Evolutionary conservation across 2,888 invertebrate species (phyloP), one percentile per base, ranked within the genome.

Genomic region (Dione vanillae): DNA sequence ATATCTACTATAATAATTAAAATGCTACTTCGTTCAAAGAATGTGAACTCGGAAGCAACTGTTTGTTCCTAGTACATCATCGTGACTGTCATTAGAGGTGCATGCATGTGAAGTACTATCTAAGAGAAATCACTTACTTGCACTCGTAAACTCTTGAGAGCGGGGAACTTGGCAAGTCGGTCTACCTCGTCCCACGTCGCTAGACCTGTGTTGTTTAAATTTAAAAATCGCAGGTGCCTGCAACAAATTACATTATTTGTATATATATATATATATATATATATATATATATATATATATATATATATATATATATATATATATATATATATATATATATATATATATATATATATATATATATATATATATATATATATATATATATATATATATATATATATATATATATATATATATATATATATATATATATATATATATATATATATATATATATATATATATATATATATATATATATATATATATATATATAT

Each of bases 171-270:
- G 67, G 96, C 95, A 76, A 99, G 94, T 78, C 96, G 95, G 82
- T 98, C 98, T 72, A 99, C 96, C 82, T 98, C 98, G 79, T 97
- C 96, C 98, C 98, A 98, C 47, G 96, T 96, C 61, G 96, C 94
- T 61, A 99, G 89, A 64, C 96, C 95, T 20, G 97, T 97, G 78
- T 97, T 96, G 87, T 97, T 98, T 74, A 98, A 94, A 88, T 98
- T 98, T 70, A 97, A 94, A 82, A 97, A 96, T 82, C 95, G 95
- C 65, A 98, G 94, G 82, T 94, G 94, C 69, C 95, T 94, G 88
- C 94, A 96, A 79, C 14, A 67, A 10, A 61, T 19, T 11, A 16
- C 45, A 16, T 61, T 45, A 61, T 45, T 37, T 56, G 11, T 19
- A 52, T 49, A 37, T 7, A 19, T 49, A 19, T 19, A 19, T 49